Base-by-base conservation (phyloP, 2,113 vertebrate genomes). In the Saguinus midas region DNA sequence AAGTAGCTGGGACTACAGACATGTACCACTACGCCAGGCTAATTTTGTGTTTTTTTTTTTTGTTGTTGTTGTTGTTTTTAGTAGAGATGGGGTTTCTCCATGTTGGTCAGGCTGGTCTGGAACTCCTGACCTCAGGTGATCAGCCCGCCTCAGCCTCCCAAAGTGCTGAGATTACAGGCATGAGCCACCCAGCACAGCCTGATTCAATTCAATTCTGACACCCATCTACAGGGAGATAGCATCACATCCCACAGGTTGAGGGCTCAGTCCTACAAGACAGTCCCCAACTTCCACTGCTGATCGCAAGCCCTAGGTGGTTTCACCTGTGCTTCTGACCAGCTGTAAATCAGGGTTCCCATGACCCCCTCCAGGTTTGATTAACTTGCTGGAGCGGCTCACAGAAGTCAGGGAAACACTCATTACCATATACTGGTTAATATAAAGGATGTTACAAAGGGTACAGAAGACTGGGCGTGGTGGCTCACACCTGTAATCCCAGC, bases 281-380 rank as follows among this genome's bases (percentile, higher is more conserved):
- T 27, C 43, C 27, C 14, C 12, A 0, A 48, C 27, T 45, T 32
- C 14, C 1, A 2, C 27, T 32, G 14, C 43, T 4, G 27, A 16
- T 78, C 4, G 8, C 75, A 48, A 78, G 75, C 27, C 43, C 43
- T 14, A 48, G 43, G 27, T 29, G 16, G 14, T 76, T 48, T 17
- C 37, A 14, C 23, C 37, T 48, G 25, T 76, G 73, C 25, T 76
- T 48, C 25, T 76, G 43, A 76, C 14, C 25, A 48, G 14, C 43
- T 48, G 9, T 29, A 45, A 76, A 32, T 76, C 16, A 8, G 43
- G 75, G 25, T 48, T 76, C 75, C 75, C 75, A 32, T 25, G 45
- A 14, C 8, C 25, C 25, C 43, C 43, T 76, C 73, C 73, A 27
- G 43, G 73, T 48, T 76, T 25, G 16, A 27, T 76, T 76, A 17